Evolutionary conservation across 2,888 invertebrate species (phyloP), one percentile per base, ranked within the genome.

Genomic region (Cerceris rybyensis): DNA sequence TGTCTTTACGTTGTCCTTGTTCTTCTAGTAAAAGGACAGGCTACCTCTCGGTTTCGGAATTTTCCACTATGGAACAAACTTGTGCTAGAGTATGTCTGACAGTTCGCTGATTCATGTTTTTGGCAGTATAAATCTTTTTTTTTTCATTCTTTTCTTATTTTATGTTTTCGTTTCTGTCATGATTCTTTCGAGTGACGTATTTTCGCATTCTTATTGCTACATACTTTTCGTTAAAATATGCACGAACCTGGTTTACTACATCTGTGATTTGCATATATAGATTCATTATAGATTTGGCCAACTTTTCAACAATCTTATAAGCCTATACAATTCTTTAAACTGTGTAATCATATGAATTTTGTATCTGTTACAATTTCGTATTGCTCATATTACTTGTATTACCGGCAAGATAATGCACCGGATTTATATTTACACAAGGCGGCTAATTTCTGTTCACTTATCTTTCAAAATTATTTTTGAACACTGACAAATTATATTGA

Each of bases 11-110:
- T 73, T 42, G 54, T 68, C 52, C 67, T 43, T 78, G 76, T 59
- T 76, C n/a, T 57, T 76, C 64, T 69, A 80, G 50, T 52, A 63
- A 65, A 79, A 64, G 80, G 75, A 79, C 65, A 69, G 70, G 57
- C 69, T 70, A 67, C 66, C 54, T 72, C 52, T 14, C 50, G 55
- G 59, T 55, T 61, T 66, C 46, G 78, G 81, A 82, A 82, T 73
- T 82, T 82, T 82, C 81, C 82, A 81, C 58, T 76, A n/a, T 50
- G 41, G 54, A 42, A 60, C 60, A 43, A 39, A 46, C 17, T 28
- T 41, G 74, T 70, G 60, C 8, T 57, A 66, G 77, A 65, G 69
- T 69, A 54, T 52, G 41, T 64, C 57, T 65, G 55, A 60, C 67
- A 70, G 65, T 60, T 68, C 67, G 50, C 39, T 64, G 42, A 63